Evolutionary conservation across 2,888 invertebrate genomes (phyloP).

Genomic region (Pyralis farinalis): DNA sequence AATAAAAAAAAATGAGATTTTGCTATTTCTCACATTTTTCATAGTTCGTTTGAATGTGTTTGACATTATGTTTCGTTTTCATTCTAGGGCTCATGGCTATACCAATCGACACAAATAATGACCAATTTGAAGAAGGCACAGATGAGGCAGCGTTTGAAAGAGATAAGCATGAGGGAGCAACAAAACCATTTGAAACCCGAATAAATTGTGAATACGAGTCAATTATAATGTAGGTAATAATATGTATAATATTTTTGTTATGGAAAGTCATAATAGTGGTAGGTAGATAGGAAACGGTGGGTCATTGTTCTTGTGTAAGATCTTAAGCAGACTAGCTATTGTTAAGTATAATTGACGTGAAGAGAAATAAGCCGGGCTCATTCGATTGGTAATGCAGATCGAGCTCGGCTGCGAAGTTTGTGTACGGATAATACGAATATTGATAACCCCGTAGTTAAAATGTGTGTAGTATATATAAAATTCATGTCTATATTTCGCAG

Average conservation of each 20-base stretch:
- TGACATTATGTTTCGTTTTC: not conserved
- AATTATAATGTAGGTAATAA: conserved; percentile 22
- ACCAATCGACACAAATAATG: conserved; percentile 94
- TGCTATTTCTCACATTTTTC: too few species aligned
- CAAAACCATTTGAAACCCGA: conserved; percentile 55
- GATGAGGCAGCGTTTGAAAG: conserved; percentile 84
- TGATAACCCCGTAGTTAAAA: too few species aligned
- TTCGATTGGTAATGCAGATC: too few species aligned
- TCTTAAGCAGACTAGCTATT: too few species aligned
- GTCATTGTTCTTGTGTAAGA: not conserved
- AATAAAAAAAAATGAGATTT: too few species aligned
- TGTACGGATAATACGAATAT: too few species aligned
- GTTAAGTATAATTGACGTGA: too few species aligned
- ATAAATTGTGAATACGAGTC: conserved; percentile 28
- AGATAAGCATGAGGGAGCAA: conserved; percentile 66
- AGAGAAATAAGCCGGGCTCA: too few species aligned
- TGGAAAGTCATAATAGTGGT: conserved; percentile 11
- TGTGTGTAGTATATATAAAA: too few species aligned
- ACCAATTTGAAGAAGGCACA: conserved; percentile 91
- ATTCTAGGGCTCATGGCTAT: conserved; percentile 92
- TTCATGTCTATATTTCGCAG: too few species aligned
- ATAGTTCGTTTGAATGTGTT: too few species aligned
- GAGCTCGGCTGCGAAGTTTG: too few species aligned
- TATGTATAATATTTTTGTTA: conserved; percentile 25
- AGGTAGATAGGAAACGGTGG: conserved; percentile 1